These are phyloP conservation scores for Papilio machaon DNA, from an alignment of 1,140 invertebrate species.

Conservation along the genomic window DNA sequence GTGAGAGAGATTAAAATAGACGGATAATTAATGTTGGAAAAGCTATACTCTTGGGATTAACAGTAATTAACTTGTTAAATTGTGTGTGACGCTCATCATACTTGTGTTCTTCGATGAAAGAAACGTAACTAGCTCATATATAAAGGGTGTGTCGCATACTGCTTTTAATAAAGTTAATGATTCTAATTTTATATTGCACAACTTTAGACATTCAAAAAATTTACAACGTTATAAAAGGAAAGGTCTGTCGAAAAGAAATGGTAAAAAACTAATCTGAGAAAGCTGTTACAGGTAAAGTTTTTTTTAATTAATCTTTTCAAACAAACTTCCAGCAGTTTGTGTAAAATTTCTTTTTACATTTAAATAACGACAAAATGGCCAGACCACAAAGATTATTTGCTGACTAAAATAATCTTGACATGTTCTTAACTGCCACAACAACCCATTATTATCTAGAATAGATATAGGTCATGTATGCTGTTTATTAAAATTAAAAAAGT, in stretches of 20 bases:
- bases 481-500: background rate
- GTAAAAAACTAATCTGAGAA: constrained; percentile 6
- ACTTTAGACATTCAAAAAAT: constrained; percentile 10
- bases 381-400: background rate
- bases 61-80: constrained; percentile 21
- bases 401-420: background rate
- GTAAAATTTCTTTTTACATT: background rate
- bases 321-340: background rate
- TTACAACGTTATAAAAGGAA: constrained; percentile 5
- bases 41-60: background rate
- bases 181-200: background rate
- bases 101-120: background rate
- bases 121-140: background rate
- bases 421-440: background rate
- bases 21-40: background rate
- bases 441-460: too few relatives aligned
- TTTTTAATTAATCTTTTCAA: constrained; percentile 15
- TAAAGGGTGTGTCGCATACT: background rate
- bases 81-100: constrained; percentile 6
- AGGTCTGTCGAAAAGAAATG: background rate
- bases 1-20: background rate
- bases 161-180: constrained; percentile 14
- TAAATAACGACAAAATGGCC: background rate
- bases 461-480: background rate
- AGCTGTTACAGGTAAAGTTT: constrained; percentile 16